Base-by-base conservation (phyloP, 2,888 invertebrate species). In the Amblyteles armatorius region DNA sequence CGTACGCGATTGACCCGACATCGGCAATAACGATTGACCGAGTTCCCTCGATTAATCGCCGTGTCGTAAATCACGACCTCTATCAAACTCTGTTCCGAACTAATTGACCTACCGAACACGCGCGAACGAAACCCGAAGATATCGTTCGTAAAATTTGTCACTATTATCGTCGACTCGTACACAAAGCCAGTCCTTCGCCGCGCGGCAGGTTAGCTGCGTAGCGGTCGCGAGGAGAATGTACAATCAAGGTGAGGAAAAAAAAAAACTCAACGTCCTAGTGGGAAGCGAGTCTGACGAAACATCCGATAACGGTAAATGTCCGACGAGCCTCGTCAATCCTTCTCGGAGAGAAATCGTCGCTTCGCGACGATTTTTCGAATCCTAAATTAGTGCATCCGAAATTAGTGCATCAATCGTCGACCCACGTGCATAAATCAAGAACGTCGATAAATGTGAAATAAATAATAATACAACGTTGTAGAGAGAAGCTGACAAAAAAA, bases 241-340 rank as follows among this genome's bases (percentile, higher is more conserved):
- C 57, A 36, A 13, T 55, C 72, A 72, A 60, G 60, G 48, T 29
- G 29, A 29, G 29, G 26, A 44, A 44, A 6, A 44, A 63, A 60
- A 16, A 63, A 29, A 63, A n/a, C 29, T 26, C 4, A 60, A 44
- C 26, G 22, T 40, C 3, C 29, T 33, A 36, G 26, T n/a, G 57
- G 19, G 63, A 63, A 19, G 63, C 11, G 63, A 63, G n/a, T 74
- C 60, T 74, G 74, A 74, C 19, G 74, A 74, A 74, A 74, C n/a
- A 3, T 4, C 6, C 33, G 48, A 3, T 74, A 74, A 74, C 74
- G 48, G 48, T 63, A 16, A 74, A 74, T 19, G 13, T 60, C 1
- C 19, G 57, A 26, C 40, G 19, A 36, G 19, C 52, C 16, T 55
- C 33, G 19, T 13, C 55, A 7, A 55, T 36, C 11, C 26, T 33